Conservation (phyloP, 2,113 vertebrate genomes). For the Laticauda laticaudata region DNA sequence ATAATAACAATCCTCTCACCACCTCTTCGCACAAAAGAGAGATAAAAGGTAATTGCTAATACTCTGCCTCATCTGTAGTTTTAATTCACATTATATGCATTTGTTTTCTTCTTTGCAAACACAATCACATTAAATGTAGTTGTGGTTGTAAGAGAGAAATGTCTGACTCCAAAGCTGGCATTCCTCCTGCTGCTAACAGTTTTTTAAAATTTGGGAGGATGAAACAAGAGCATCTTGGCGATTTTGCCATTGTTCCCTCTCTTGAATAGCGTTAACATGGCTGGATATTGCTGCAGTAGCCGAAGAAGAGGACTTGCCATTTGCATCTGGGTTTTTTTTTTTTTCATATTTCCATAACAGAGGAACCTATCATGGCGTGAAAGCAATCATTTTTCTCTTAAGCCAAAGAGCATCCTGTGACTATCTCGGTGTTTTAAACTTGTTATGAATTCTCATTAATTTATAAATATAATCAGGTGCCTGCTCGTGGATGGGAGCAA, state of each 20-base stretch:
- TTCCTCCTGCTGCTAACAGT: not conserved
- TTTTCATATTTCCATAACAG: not conserved
- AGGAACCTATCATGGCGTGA: not conserved
- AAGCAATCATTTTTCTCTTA: not conserved
- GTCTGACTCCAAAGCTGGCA: not conserved
- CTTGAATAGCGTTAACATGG: not conserved
- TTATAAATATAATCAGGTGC: not conserved
- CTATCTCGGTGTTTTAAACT: not conserved
- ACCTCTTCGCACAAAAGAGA: not conserved
- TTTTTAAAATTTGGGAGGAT: not conserved
- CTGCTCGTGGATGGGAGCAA: not conserved
- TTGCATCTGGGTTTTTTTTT: not conserved
- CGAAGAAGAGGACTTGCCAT: not conserved
- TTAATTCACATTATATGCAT: not conserved
- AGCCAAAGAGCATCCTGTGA: not conserved
- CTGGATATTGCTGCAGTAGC: not conserved
- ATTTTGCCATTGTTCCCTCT: not conserved
- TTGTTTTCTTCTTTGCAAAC: not conserved
- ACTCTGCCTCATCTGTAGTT: not conserved
- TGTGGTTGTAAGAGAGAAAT: not conserved
- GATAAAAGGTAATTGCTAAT: not conserved
- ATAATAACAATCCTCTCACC: not conserved
- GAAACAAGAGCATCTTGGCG: not conserved
- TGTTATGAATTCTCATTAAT: not conserved
- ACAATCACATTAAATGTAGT: not conserved